phyloP scores from a whole-genome alignment of 2,888 invertebrate genomes.

The Xanthia icteritia region DNA sequence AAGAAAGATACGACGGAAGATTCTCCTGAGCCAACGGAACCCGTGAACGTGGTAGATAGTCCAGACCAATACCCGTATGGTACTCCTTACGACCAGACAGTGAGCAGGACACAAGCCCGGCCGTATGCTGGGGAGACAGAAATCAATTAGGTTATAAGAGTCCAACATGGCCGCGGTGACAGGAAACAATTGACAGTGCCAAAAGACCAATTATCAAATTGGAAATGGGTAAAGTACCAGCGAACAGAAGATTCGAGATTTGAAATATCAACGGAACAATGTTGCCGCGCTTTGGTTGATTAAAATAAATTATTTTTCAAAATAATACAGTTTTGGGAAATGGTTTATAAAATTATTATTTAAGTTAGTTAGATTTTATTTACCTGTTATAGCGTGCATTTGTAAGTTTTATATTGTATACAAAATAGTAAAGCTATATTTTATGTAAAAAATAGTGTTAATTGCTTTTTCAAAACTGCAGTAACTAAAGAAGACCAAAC shows the following conservation, averaged over 20 bases:
- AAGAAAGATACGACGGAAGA: conserved; percentile 85
- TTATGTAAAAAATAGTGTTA: conserved; percentile 15
- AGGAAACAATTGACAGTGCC: background rate
- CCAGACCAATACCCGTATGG: conserved; percentile 74
- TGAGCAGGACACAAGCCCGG: conserved; percentile 57
- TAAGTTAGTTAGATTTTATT: conserved; percentile 12
- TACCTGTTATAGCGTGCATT: conserved; percentile 20
- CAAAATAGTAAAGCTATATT: conserved; percentile 2
- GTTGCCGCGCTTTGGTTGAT: conserved; percentile 18
- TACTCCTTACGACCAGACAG: conserved; percentile 63
- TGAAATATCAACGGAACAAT: background rate
- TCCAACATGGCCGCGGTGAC: conserved; percentile 34
- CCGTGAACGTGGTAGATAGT: conserved; percentile 78
- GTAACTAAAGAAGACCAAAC: background rate
- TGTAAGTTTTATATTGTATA: conserved; percentile 45
- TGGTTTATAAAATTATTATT: background rate
- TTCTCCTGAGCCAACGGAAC: conserved; percentile 83
- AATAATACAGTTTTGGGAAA: conserved; percentile 10
- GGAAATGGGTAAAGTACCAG: background rate
- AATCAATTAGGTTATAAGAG: conserved; percentile 78
- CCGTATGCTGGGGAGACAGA: conserved; percentile 86
- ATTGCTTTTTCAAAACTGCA: background rate
- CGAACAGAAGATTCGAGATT: background rate
- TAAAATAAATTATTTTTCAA: conserved; percentile 15
- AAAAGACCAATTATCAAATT: conserved; percentile 1